Conservation (phyloP, 92 coral and sea anemone genomes). For the Umimayanthus chanpuru region DNA sequence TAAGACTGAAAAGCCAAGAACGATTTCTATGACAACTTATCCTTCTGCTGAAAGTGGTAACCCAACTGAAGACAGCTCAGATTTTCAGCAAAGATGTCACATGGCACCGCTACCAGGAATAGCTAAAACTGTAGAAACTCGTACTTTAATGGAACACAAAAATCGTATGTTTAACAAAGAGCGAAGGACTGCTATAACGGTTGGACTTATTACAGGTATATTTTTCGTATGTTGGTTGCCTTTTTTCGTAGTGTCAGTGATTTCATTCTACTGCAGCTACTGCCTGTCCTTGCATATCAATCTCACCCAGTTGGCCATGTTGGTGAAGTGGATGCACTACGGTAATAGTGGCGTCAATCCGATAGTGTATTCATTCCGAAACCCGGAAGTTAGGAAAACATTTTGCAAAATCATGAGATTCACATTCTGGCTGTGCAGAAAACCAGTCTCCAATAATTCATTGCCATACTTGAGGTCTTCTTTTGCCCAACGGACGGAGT, state of each 20-base stretch:
- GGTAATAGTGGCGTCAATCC: slow-evolving; percentile 36
- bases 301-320: slow-evolving; percentile 17
- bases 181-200: slow-evolving; percentile 35
- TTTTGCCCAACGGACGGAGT: background rate
- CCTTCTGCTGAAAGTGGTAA: background rate
- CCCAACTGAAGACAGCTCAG: background rate
- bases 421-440: background rate
- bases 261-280: slow-evolving; percentile 41
- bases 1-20: background rate
- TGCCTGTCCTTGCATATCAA: slow-evolving; percentile 23
- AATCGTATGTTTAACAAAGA: slow-evolving; percentile 1
- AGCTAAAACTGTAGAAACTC: background rate
- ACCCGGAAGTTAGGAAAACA: slow-evolving; percentile 35
- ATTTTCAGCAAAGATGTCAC: background rate
- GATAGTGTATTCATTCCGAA: slow-evolving; percentile 38
- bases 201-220: slow-evolving; percentile 31
- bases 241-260: slow-evolving; percentile 32
- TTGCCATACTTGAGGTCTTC: background rate
- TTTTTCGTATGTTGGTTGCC: slow-evolving; percentile 43
- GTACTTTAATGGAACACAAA: background rate
- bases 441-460: background rate
- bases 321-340: slow-evolving; percentile 46
- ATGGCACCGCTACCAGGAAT: background rate
- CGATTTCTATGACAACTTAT: no score
- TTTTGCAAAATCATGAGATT: slow-evolving; percentile 13